Evolutionary conservation across 2,797 vertebrate genomes (phyloP).

Genomic region (Oreortyx pictus): DNA sequence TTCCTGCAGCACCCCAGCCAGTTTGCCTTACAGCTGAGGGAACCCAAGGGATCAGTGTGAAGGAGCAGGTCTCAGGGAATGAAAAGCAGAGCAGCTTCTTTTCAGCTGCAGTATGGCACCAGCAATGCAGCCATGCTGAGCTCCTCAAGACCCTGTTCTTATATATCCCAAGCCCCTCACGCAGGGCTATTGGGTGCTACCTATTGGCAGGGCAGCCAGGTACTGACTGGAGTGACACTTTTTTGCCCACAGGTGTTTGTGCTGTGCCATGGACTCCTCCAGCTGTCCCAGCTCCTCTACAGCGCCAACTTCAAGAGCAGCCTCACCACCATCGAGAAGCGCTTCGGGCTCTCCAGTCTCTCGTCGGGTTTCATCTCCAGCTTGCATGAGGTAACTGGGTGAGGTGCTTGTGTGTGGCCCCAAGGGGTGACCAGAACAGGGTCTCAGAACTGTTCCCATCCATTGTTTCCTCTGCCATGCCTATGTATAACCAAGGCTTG

Average conservation of each 20-base stretch:
- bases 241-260: slow-evolving; percentile 87
- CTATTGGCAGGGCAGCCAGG: neutral
- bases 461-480: neutral
- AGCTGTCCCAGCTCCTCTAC: slow-evolving; percentile 94
- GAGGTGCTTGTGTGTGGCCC: rapidly evolving
- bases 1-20: neutral
- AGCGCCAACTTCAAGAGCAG: slow-evolving; percentile 97
- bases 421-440: rapidly evolving
- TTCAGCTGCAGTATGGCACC: neutral
- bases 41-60: neutral
- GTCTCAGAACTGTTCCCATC: neutral
- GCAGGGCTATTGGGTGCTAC: rapidly evolving
- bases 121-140: rapidly evolving
- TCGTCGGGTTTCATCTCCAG: slow-evolving; percentile 96
- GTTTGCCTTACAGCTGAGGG: neutral
- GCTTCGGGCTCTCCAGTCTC: slow-evolving; percentile 95
- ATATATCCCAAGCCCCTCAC: rapidly evolving
- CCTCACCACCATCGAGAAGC: slow-evolving; percentile 94
- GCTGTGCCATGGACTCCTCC: slow-evolving; percentile 92
- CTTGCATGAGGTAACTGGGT: slow-evolving; percentile 88
- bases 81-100: neutral
- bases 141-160: rapidly evolving
- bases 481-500: rapidly evolving
- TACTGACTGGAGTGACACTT: neutral
- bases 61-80: neutral